phyloP scores from a whole-genome alignment of 2,888 invertebrate species.

The Poecilus cupreus region DNA sequence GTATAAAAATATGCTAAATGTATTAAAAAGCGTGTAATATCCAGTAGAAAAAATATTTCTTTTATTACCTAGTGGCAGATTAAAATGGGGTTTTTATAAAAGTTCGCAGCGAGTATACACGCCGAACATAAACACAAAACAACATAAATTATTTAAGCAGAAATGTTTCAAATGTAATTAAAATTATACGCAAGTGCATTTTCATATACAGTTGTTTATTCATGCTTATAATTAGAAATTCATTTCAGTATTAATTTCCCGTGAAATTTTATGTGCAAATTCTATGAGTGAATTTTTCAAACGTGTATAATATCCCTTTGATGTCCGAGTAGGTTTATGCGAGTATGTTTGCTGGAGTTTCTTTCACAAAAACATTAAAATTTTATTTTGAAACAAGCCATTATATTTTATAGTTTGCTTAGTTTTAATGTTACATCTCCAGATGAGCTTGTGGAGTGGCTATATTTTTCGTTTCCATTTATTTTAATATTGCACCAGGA shows the following conservation, averaged over 20 bases:
- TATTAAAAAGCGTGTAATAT: not conserved
- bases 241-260: slow-evolving; percentile 49
- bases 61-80: not conserved
- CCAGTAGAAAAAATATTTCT: slow-evolving; percentile 13
- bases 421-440: not conserved
- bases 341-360: slow-evolving; percentile 12
- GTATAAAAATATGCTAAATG: too few relatives aligned
- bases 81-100: slow-evolving; percentile 18
- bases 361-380: slow-evolving; percentile 15
- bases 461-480: not conserved
- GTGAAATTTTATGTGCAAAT: slow-evolving; percentile 47
- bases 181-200: slow-evolving; percentile 43
- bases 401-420: slow-evolving; percentile 36
- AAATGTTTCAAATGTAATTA: slow-evolving; percentile 50
- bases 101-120: not conserved
- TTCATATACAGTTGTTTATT: slow-evolving; percentile 46
- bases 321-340: slow-evolving; percentile 31
- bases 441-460: not conserved
- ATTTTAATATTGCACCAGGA: not conserved
- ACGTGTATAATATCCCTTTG: slow-evolving; percentile 43
- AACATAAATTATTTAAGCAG: slow-evolving; percentile 40
- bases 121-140: slow-evolving; percentile 6
- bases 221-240: slow-evolving; percentile 52
- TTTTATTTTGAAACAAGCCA: slow-evolving; percentile 40
- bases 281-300: slow-evolving; percentile 30